phyloP scores from a whole-genome alignment of 2,797 vertebrate species.

The Xiphorhynchus erythropygius region DNA sequence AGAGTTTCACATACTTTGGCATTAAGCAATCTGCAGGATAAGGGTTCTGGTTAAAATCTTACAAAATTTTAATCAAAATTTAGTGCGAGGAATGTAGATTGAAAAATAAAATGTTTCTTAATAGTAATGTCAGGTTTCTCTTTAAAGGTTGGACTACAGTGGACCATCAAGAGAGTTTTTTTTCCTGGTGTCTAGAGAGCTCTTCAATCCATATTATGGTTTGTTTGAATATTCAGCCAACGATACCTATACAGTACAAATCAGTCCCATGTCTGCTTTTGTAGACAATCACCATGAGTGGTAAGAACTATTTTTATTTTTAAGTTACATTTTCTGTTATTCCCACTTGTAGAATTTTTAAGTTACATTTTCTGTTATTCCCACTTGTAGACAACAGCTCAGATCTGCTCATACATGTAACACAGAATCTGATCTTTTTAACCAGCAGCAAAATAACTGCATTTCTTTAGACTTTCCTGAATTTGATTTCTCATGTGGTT shows the following conservation, averaged over 20 bases:
- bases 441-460: neutral
- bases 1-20: neutral
- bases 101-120: neutral
- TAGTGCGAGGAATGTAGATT: neutral
- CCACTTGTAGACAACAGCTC: neutral
- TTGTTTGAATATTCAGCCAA: slow-evolving; percentile 98
- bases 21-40: neutral
- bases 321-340: neutral
- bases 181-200: slow-evolving; percentile 95
- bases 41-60: slow-evolving; percentile 21
- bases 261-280: slow-evolving; percentile 99
- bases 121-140: slow-evolving; percentile 37
- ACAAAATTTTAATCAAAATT: neutral
- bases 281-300: slow-evolving; percentile 99
- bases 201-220: slow-evolving; percentile 97
- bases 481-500: neutral
- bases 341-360: neutral
- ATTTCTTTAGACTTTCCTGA: neutral
- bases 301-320: slow-evolving; percentile 75
- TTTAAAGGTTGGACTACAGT: slow-evolving; percentile 93
- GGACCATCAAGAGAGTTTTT: slow-evolving; percentile 97
- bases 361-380: neutral
- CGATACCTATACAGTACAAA: slow-evolving; percentile 98
- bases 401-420: neutral
- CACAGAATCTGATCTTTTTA: neutral